Conservation (phyloP, 2,113 vertebrate genomes). For the Oreotrochilus melanogaster region DNA sequence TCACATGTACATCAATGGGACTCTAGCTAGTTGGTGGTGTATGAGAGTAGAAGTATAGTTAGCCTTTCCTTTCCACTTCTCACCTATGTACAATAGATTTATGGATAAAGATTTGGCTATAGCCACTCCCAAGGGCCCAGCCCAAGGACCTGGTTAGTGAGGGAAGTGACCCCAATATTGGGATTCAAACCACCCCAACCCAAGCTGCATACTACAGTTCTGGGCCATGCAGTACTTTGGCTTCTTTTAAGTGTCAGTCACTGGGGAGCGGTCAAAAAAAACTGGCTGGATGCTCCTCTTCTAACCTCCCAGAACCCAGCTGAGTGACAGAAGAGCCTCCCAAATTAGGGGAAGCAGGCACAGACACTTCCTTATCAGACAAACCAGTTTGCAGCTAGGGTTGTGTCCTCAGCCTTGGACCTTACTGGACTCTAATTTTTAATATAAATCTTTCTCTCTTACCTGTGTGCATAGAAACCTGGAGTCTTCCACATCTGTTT, state of each 20-base stretch:
- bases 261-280: not conserved
- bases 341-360: not conserved
- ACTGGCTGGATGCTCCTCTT: not conserved
- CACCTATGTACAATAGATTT: not conserved
- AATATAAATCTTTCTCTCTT: not conserved
- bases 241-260: not conserved
- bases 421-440: not conserved
- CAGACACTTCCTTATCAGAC: not conserved
- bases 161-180: not conserved
- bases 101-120: not conserved
- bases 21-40: not conserved
- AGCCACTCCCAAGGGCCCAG: not conserved
- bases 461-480: not conserved
- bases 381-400: not conserved
- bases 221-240: accelerated
- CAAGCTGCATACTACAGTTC: accelerated
- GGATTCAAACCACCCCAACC: not conserved
- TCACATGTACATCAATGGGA: not conserved
- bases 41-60: not conserved
- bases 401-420: not conserved
- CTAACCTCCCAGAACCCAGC: not conserved
- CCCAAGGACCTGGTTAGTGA: not conserved
- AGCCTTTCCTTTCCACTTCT: not conserved
- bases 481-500: not conserved
- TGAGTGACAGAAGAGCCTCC: not conserved